Evolutionary conservation across 2,797 vertebrate species (phyloP).

Genomic region (Anableps anableps): DNA sequence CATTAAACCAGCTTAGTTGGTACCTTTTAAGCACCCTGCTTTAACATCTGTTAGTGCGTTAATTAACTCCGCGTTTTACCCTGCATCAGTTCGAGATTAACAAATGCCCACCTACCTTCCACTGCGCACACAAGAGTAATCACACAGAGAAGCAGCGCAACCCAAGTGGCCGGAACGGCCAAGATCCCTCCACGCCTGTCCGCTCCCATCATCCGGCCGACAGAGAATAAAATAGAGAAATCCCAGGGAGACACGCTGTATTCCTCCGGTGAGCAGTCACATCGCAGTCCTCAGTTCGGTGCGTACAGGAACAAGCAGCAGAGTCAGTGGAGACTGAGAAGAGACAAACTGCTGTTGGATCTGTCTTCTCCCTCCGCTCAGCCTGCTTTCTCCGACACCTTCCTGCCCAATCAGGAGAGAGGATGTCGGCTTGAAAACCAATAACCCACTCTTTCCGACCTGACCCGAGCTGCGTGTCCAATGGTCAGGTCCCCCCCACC

Average conservation of each 20-base stretch:
- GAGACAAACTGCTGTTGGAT: slow-evolving; percentile 32
- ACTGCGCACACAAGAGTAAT: slow-evolving; percentile 69
- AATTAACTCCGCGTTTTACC: slow-evolving; percentile 9
- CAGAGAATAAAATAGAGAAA: slow-evolving; percentile 29
- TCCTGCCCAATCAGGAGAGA: slow-evolving; percentile 74
- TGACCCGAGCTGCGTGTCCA: slow-evolving; percentile 64
- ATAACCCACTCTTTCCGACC: slow-evolving; percentile 71
- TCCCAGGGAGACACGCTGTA: slow-evolving; percentile 62
- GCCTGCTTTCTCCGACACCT: slow-evolving; percentile 59
- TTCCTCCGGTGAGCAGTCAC: slow-evolving; percentile 72
- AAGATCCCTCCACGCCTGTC: slow-evolving; percentile 34
- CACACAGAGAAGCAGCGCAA: slow-evolving; percentile 62
- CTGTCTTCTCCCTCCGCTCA: slow-evolving; percentile 23
- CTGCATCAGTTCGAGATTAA: slow-evolving; percentile 15
- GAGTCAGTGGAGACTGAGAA: slow-evolving; percentile 53
- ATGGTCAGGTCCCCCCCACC: slow-evolving; percentile 35
- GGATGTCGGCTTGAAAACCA: slow-evolving; percentile 70
- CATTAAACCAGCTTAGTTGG: not conserved
- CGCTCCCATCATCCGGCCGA: slow-evolving; percentile 56
- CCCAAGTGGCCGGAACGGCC: slow-evolving; percentile 59
- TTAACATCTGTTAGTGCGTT: slow-evolving; percentile 9
- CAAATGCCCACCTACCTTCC: slow-evolving; percentile 72
- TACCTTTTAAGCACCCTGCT: slow-evolving; percentile 8
- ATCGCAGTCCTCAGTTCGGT: slow-evolving; percentile 62
- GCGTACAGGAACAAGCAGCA: slow-evolving; percentile 28